These are phyloP conservation scores for Abrostola tripartita DNA, from an alignment of 2,888 invertebrate species.

Conservation along the genomic window DNA sequence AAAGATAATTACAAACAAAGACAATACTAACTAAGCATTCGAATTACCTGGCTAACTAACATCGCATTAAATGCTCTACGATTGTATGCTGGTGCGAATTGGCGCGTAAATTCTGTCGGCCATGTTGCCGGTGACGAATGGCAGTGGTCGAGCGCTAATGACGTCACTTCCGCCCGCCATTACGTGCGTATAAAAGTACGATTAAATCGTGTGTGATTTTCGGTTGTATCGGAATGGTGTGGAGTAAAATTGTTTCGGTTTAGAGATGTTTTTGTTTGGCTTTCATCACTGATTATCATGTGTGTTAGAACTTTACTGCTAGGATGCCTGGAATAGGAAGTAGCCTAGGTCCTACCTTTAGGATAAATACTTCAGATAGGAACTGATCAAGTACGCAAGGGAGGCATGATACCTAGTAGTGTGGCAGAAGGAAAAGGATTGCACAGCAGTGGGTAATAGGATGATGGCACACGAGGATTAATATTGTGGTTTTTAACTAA, in stretches of 20 bases:
- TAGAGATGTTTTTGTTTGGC: not conserved
- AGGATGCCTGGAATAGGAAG: too few species aligned
- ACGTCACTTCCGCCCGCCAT: conserved; percentile 70
- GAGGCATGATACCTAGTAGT: too few species aligned
- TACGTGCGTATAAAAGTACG: conserved; percentile 55
- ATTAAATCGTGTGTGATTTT: conserved; percentile 54
- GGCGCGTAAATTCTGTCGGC: conserved; percentile 71
- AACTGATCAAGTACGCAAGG: too few species aligned
- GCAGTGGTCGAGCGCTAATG: conserved; percentile 64
- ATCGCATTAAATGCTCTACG: conserved; percentile 37
- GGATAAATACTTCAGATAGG: too few species aligned
- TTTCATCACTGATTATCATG: not conserved
- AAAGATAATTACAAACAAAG: conserved; percentile 39
- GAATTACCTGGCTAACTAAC: conserved; percentile 46
- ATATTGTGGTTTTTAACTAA: too few species aligned
- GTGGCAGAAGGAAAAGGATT: too few species aligned
- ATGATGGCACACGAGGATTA: too few species aligned
- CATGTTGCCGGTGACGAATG: conserved; percentile 74
- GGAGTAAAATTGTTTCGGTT: not conserved
- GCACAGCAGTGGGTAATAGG: too few species aligned
- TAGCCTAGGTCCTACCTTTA: too few species aligned
- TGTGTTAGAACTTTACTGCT: too few species aligned
- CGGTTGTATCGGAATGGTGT: conserved; percentile 21
- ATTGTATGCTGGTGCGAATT: conserved; percentile 65
- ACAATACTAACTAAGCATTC: conserved; percentile 23